Evolutionary conservation across 2,797 vertebrate genomes (phyloP).

Genomic region (Sarcophilus harrisii): DNA sequence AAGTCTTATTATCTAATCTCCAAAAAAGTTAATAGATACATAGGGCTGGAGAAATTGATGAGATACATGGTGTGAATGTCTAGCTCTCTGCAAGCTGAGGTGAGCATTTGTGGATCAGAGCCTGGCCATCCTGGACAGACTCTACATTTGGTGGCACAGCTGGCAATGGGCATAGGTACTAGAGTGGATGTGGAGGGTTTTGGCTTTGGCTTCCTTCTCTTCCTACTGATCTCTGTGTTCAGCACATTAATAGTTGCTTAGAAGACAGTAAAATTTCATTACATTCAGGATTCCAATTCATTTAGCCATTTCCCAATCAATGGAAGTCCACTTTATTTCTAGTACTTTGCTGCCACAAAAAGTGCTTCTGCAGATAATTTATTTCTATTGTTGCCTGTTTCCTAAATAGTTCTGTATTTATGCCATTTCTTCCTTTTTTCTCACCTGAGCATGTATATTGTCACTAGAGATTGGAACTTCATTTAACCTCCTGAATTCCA

Average conservation of each 20-base stretch:
- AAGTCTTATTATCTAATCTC: not conserved
- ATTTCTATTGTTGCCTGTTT: not conserved
- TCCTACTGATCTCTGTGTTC: not conserved
- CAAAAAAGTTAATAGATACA: not conserved
- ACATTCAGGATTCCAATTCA: not conserved
- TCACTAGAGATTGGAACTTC: not conserved
- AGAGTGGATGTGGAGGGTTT: not conserved
- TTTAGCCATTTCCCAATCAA: not conserved
- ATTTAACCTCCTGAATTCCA: not conserved
- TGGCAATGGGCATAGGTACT: not conserved
- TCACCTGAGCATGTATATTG: not conserved
- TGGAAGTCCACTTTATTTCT: not conserved
- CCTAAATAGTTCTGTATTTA: not conserved
- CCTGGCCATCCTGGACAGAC: not conserved
- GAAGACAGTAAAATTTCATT: not conserved
- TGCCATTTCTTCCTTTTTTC: not conserved
- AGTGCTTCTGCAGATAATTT: not conserved
- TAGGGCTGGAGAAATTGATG: not conserved
- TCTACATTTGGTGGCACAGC: too few relatives aligned
- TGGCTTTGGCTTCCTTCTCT: not conserved
- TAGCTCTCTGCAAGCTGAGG: not conserved
- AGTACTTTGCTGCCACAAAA: not conserved
- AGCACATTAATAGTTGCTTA: not conserved
- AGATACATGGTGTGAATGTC: not conserved
- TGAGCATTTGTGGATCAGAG: not conserved